phyloP scores from a whole-genome alignment of 1,140 invertebrate species.

The Cecropterus lyciades region DNA sequence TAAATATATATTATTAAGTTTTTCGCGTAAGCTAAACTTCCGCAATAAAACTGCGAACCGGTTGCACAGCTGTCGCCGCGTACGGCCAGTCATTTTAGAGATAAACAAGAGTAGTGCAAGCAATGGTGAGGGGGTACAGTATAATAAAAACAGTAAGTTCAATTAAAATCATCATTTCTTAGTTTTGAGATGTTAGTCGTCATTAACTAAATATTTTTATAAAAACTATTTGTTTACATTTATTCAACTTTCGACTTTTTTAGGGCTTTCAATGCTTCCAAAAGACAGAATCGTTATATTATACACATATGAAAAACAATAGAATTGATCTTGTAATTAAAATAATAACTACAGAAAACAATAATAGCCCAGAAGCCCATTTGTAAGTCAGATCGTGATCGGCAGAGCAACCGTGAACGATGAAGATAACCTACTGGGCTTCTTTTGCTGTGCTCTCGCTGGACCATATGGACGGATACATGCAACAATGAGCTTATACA shows the following conservation, averaged over 20 bases:
- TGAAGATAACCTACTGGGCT: constrained; percentile 12
- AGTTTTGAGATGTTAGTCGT: no score
- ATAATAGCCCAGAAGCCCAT: not conserved
- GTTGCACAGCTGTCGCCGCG: constrained; percentile 20
- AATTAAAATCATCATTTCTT: not conserved
- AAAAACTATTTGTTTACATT: no score
- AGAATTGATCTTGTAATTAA: no score
- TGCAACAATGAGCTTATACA: constrained; percentile 78
- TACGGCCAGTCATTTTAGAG: constrained; percentile 19
- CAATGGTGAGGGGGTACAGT: not conserved
- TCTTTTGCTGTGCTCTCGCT: constrained; percentile 21
- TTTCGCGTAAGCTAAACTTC: constrained; percentile 28
- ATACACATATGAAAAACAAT: no score
- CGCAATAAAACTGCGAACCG: constrained; percentile 31
- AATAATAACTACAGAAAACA: no score
- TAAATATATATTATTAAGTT: constrained; percentile 1
- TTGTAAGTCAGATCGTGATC: no score
- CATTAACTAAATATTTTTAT: no score
- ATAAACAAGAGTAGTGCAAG: constrained; percentile 14
- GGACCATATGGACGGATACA: constrained; percentile 68
- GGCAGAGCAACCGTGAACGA: not conserved
- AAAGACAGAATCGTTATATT: no score
- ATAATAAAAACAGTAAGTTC: constrained; percentile 1
- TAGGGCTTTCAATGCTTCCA: no score
- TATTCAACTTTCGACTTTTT: no score